Base-by-base conservation (phyloP, 2,113 vertebrate genomes). In the Oryctolagus cuniculus region DNA sequence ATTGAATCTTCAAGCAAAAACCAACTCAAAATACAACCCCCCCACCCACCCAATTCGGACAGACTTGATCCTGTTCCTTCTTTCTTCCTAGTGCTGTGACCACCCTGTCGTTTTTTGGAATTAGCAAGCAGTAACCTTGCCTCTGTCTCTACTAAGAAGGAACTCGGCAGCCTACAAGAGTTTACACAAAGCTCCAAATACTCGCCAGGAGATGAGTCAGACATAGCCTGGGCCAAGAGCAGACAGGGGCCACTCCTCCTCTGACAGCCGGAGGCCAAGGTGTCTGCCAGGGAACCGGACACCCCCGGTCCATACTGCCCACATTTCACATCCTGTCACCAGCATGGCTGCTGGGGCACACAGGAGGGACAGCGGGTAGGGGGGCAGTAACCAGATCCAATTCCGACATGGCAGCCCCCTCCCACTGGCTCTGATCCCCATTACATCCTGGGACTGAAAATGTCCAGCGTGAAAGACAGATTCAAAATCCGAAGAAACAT, bases 361-460 rank as follows among this genome's bases (percentile, higher is more conserved):
- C 61, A 44, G 0, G 85, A 85, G 38, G 67, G 79, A 94, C n/a
- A 83, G 94, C 9, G 13, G 90, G 75, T 2, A 70, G 49, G 19
- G 80, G 63, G 70, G 78, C 36, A 55, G 95, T 86, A 96, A 98
- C 67, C 53, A n/a, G 93, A 97, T 79, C 97, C 5, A 6, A 73
- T 81, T 90, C 93, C 94, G 94, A 95, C 94, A 95, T 72, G 49
- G 82, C 15, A 64, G 58, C 90, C 79, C 83, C 81, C 86, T 90
- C 91, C 22, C 2, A 86, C 89, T 91, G 4, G 6, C 96, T 96
- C 96, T 96, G 97, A 97, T 98, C 96, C 96, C 87, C 69, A 91
- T 96, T 95, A 96, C 92, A 95, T 96, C 92, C 96, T 96, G 92
- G 87, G 96, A 97, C 97, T 95, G 94, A 98, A 97, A 96, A 93